Evolutionary conservation across 2,113 vertebrate genomes (phyloP).

Genomic region (Psilopogon haemacephalus): DNA sequence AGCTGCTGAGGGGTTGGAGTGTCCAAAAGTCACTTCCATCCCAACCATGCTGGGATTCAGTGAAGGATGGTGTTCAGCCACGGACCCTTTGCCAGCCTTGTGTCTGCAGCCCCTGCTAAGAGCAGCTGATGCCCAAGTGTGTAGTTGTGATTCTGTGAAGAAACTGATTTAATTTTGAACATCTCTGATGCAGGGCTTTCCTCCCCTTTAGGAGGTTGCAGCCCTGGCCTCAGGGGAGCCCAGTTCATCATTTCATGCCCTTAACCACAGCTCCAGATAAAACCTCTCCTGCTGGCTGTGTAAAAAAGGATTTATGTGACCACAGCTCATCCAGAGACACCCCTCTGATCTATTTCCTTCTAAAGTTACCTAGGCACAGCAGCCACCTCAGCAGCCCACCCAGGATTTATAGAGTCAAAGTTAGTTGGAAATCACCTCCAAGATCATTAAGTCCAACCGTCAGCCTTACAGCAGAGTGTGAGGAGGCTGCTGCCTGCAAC

Average conservation of each 20-base stretch:
- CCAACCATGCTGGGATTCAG: no score
- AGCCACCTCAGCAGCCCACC: background rate
- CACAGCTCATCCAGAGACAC: background rate
- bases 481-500: background rate
- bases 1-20: no score
- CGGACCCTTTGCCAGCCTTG: no score
- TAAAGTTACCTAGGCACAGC: background rate
- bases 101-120: no score
- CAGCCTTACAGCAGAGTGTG: background rate
- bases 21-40: no score
- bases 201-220: background rate
- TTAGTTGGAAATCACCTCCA: no score
- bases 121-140: no score
- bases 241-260: background rate
- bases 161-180: background rate
- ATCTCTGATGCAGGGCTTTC: background rate
- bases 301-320: no score
- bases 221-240: fast-evolving
- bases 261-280: background rate
- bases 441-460: no score
- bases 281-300: no score
- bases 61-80: no score
- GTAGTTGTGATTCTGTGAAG: background rate
- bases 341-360: background rate
- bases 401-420: no score